These are phyloP conservation scores for Hippasteria phrygiana DNA, from an alignment of 53 echinoderm and acorn worm genomes.

Conservation along the genomic window DNA sequence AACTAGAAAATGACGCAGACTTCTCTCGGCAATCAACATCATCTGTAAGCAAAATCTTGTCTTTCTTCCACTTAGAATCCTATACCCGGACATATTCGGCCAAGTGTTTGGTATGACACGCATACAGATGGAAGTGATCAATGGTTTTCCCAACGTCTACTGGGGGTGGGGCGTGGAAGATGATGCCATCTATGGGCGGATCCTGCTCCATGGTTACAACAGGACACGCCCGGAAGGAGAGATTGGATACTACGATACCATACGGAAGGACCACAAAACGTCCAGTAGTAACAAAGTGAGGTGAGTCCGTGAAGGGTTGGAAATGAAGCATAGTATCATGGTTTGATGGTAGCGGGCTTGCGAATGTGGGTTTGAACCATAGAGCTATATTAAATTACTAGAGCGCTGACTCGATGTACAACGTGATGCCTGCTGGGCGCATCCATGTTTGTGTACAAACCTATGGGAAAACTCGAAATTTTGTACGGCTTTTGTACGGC, in stretches of 20 bases:
- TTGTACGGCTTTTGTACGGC: no score
- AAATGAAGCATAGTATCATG: background rate
- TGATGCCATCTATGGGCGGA: conserved; percentile 81
- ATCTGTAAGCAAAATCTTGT: background rate
- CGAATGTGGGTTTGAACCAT: no score
- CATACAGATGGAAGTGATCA: conserved; percentile 80
- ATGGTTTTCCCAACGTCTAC: conserved; percentile 92
- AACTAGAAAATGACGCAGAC: no score
- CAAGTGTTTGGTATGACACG: conserved; percentile 89
- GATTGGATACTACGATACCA: conserved; percentile 81
- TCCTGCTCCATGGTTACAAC: conserved; percentile 64
- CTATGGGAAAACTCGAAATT: no score
- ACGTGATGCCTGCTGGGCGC: no score
- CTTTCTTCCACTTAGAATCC: conserved; percentile 48
- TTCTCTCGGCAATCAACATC: no score
- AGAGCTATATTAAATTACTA: no score
- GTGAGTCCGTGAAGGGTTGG: conserved; percentile 35
- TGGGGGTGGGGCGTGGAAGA: conserved; percentile 99
- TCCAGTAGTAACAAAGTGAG: conserved; percentile 81
- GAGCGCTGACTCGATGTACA: no score
- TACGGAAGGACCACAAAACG: conserved; percentile 83
- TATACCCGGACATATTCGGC: conserved; percentile 84
- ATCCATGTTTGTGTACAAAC: no score
- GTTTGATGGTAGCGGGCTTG: no score
- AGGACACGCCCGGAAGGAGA: conserved; percentile 81